Base-by-base conservation (phyloP, 2,797 vertebrate genomes). In the Tamandua tetradactyla region DNA sequence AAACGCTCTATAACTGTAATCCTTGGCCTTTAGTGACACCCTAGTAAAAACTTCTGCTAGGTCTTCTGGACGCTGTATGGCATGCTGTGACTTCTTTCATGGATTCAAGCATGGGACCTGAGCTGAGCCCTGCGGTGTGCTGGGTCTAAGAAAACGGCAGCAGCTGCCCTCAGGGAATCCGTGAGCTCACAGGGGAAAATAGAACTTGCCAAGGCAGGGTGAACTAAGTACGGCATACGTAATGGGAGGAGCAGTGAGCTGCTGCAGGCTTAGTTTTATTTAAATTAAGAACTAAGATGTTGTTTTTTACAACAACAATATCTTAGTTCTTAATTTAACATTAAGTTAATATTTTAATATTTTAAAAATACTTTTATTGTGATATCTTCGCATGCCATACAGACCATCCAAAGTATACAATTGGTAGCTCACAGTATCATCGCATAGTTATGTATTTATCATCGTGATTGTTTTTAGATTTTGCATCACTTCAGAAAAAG, bases 201-300 rank as follows among this genome's bases (percentile, higher is more conserved):
- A 35, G 40, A 88, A 72, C 49, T 74, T 20, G 3, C 25, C 69
- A 47, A 35, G 52, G 52, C 37, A 3, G 32, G 27, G 18, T 1
- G 3, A 35, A 23, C 52, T 1, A 42, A 80, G 64, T 18, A 6
- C 69, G 27, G 0, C 8, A 0, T 3, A 49, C 27, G 25, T 8
- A 7, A 5, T 7, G 49, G 55, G 17, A 32, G 57, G 71, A 61
- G 7, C 30, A 23, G 40, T 3, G 87, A 83, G n/a, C 52, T 47
- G 42, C 55, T 4, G 6, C 66, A 71, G 64, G 8, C 25, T 32
- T 69, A 3, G 11, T 62, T 93, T 68, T 71, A 55, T 59, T 93
- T 75, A 32, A 92, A 64, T 47, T 40, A 79, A 55, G 20, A 84
- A 49, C 20, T 30, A 27, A 55, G 64, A 44, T 69, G 10, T 25